These are phyloP conservation scores for Australoheros scitulus DNA, from an alignment of 2,113 vertebrate genomes.

Conservation along the genomic window DNA sequence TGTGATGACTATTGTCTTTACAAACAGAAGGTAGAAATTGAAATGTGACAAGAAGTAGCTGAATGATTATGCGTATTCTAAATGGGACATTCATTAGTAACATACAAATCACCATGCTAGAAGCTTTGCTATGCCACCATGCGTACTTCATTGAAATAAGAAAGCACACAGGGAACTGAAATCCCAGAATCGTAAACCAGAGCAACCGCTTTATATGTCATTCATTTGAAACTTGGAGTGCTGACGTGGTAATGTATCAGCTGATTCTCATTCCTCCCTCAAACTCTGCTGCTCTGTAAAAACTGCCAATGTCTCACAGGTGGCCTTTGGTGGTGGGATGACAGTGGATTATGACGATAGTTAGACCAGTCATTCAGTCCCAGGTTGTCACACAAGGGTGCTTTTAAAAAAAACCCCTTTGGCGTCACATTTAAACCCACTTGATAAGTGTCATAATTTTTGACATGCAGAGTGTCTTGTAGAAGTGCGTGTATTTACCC, in stretches of 20 bases:
- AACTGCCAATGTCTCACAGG: background rate
- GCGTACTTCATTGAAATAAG: conserved; percentile 35
- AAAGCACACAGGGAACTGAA: background rate
- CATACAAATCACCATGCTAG: conserved; percentile 69
- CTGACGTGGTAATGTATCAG: background rate
- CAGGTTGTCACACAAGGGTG: background rate
- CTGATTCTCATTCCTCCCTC: background rate
- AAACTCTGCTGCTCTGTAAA: background rate
- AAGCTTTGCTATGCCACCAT: conserved; percentile 55
- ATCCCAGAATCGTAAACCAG: conserved; percentile 12
- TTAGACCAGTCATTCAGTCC: background rate
- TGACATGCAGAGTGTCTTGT: background rate
- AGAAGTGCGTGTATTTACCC: background rate
- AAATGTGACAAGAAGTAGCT: conserved; percentile 50
- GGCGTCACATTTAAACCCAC: background rate
- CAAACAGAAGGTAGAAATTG: conserved; percentile 53
- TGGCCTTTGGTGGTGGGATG: rapidly evolving
- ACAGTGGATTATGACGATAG: background rate
- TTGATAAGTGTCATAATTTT: background rate
- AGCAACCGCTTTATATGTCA: background rate
- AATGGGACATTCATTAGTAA: conserved; percentile 75
- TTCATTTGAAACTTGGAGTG: conserved; percentile 16
- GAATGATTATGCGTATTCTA: conserved; percentile 45
- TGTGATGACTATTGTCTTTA: conserved; percentile 79
- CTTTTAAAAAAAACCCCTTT: background rate